Conservation (phyloP, 2,113 vertebrate genomes). For the Pholis gunnellus region DNA sequence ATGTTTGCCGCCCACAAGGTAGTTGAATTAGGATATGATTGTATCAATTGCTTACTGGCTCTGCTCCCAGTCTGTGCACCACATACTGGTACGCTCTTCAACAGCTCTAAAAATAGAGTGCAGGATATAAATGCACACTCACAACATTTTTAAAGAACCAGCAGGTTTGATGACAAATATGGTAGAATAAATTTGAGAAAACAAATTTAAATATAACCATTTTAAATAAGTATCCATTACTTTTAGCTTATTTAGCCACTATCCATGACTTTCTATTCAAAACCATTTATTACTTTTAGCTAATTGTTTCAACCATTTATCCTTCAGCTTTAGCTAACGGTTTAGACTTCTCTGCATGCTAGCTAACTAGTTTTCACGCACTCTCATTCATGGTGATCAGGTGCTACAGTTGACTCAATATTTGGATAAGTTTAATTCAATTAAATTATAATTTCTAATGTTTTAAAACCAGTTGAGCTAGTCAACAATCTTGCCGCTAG, state of each 20-base stretch:
- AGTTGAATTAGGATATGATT: constrained; percentile 61
- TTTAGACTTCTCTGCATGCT: neutral
- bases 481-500: neutral
- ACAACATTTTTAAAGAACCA: constrained; percentile 12
- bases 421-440: neutral
- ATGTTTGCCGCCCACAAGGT: constrained; percentile 56
- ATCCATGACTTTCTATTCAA: neutral
- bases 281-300: neutral
- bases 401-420: neutral
- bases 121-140: neutral
- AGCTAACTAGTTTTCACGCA: neutral
- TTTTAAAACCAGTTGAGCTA: neutral
- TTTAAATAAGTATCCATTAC: too few relatives aligned
- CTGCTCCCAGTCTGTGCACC: constrained; percentile 50
- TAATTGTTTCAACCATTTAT: neutral
- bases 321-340: neutral
- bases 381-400: neutral
- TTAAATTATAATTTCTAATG: neutral
- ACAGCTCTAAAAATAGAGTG: constrained; percentile 59
- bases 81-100: constrained; percentile 30
- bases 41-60: constrained; percentile 64
- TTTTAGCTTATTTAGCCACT: neutral
- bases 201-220: too few relatives aligned
- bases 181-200: neutral
- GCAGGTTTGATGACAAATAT: constrained; percentile 17